Base-by-base conservation (phyloP, 1,140 invertebrate genomes). In the Callitettix versicolor region DNA sequence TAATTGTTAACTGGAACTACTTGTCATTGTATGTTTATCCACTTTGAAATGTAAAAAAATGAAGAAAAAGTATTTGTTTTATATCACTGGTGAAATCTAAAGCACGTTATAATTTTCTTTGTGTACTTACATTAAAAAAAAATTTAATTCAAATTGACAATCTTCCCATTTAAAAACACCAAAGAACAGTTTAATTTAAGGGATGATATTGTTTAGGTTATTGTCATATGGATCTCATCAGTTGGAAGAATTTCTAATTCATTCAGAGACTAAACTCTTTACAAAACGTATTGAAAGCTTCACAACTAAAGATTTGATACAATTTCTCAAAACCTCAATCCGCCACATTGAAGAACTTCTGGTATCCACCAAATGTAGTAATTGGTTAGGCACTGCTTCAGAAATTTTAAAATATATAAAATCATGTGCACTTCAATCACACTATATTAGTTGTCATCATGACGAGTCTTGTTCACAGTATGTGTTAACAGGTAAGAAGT, bases 201-300 rank as follows among this genome's bases (percentile, higher is more conserved):
- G n/a, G n/a, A n/a, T n/a, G n/a, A n/a, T n/a, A n/a, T n/a, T 47
- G 24, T 49, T 30, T 14, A 49, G 47, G 24, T 36, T 49, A 30
- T n/a, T 49, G 24, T 11, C 47, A 26, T 21, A 15, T 14, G 15
- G 24, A 12, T 30, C n/a, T 3, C n/a, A 49, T 4, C n/a, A 36
- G 3, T 17, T 49, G 12, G 18, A 30, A 15, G 20, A 49, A 30
- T 49, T 49, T 30, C 3, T 49, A 18, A 17, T n/a, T 9, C 5
- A 21, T 5, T 49, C 47, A 17, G 47, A 49, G 26, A 17, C 47
- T 24, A 12, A 15, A n/a, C 26, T 49, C 9, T 30, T 49, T 15
- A 30, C 26, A 17, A 30, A 49, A 7, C 17, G 47, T 4, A 12
- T 49, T 12, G 11, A 15, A 9, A 21, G 9, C 11, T 36, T 30